These are phyloP conservation scores for Rhopalosiphum maidis DNA, from an alignment of 1,140 invertebrate genomes.

Conservation along the genomic window DNA sequence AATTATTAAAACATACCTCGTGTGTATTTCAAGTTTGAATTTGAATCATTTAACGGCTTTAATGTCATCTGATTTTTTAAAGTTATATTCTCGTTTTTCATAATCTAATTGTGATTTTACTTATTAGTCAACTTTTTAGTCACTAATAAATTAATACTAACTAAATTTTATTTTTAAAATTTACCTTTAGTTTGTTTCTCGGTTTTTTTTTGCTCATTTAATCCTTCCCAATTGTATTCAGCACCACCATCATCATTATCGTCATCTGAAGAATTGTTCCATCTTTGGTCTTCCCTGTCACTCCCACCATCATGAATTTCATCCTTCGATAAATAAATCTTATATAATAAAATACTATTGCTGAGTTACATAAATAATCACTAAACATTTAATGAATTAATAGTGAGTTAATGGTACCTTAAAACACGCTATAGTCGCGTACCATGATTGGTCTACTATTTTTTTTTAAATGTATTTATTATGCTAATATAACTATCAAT, in stretches of 20 bases:
- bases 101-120: conserved; percentile 36
- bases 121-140: conserved; percentile 39
- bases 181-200: conserved; percentile 24
- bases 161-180: neutral
- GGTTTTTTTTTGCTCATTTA: conserved; percentile 14
- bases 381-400: too few relatives aligned
- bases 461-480: too few relatives aligned
- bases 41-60: conserved; percentile 48
- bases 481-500: neutral
- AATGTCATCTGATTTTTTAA: conserved; percentile 48
- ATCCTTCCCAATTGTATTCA: conserved; percentile 35
- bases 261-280: conserved; percentile 36
- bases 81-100: conserved; percentile 50
- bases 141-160: conserved; percentile 7
- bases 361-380: too few relatives aligned
- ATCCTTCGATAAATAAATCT: conserved; percentile 2
- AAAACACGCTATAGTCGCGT: too few relatives aligned
- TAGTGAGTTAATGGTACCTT: too few relatives aligned
- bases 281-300: conserved; percentile 21
- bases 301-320: neutral
- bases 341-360: neutral
- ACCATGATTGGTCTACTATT: too few relatives aligned
- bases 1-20: conserved; percentile 45
- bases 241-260: conserved; percentile 1
- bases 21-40: conserved; percentile 29